Conservation (phyloP, 1,140 invertebrate genomes). For the Drosophila pruinosa region DNA sequence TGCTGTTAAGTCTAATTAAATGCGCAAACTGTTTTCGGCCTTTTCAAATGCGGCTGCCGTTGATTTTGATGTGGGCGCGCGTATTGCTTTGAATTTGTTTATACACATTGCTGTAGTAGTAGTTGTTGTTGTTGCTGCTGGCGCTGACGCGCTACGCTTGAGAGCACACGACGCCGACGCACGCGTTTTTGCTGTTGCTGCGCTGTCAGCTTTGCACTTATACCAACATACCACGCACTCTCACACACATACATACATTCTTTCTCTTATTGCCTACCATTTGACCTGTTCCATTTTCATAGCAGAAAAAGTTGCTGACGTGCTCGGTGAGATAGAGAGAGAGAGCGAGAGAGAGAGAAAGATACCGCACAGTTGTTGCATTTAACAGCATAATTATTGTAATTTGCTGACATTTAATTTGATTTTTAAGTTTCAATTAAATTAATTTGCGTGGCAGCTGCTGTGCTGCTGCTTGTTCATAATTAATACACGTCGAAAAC, state of each 20-base stretch:
- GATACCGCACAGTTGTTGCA: constrained; percentile 7
- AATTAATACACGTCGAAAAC: constrained; percentile 67
- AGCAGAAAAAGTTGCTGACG: constrained; percentile 55
- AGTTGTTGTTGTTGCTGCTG: constrained; percentile 20
- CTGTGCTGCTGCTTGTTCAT: constrained; percentile 54
- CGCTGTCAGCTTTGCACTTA: constrained; percentile 52
- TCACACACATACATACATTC: not conserved
- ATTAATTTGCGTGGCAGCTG: constrained; percentile 75
- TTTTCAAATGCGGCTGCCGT: constrained; percentile 36
- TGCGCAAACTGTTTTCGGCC: constrained; percentile 54
- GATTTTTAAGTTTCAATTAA: constrained; percentile 75
- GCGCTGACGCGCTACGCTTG: constrained; percentile 56
- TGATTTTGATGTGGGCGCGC: constrained; percentile 68
- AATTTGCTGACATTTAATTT: constrained; percentile 79
- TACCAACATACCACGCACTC: constrained; percentile 62
- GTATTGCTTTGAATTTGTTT: constrained; percentile 73
- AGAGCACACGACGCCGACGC: constrained; percentile 59
- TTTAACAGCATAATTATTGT: constrained; percentile 72
- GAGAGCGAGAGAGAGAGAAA: not conserved
- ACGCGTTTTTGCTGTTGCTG: constrained; percentile 41
- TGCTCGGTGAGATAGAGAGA: not conserved
- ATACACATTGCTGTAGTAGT: constrained; percentile 47
- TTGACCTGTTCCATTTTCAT: constrained; percentile 44
- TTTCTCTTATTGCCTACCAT: no score
- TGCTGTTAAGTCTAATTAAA: constrained; percentile 62